Base-by-base conservation (phyloP, 2,888 invertebrate genomes). In the Pachymerium ferrugineum region DNA sequence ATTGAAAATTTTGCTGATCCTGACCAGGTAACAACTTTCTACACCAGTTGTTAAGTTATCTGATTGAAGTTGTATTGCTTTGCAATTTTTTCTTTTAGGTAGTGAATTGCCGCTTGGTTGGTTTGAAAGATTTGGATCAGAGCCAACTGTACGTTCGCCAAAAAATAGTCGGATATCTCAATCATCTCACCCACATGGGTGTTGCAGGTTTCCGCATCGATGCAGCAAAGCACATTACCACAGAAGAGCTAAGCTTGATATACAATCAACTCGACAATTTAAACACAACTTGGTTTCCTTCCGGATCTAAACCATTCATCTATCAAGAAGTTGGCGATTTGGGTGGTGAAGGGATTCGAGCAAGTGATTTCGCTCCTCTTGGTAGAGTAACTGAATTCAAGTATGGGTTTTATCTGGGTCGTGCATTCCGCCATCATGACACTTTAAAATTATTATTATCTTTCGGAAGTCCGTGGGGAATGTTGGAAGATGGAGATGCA, bases 311-410 rank as follows among this genome's bases (percentile, higher is more conserved):
- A 10, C 89, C 92, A 8, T 80, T 81, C 71, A 77, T 81, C 54
- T 77, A 76, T 74, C 80, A 80, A 74, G 82, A 82, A 78, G 91
- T 93, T 12, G 90, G 91, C 76, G 91, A 91, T 79, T 84, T 88
- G 16, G 89, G 85, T 3, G 79, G 80, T 38, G 85, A 87, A 78
- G 83, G 82, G 0, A 81, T 87, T 29, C 82, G 82, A 54, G 83
- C 82, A 16, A 77, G 77, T 12, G 80, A 81, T 33, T 82, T 83
- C 76, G 75, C 77, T 1, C 74, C 72, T 6, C 76, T 85, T 0
- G 87, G 85, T 0, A 80, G 88, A 0, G 91, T 94, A n/a, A 92
- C 93, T 0, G 95, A 94, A 81, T 94, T 94, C 81, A 83, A 83
- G 71, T 86, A 85, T 76, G 85, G 87, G n/a, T 86, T 87, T 76